Conservation (phyloP, 2,113 vertebrate genomes). For the Erpornis zantholeuca region DNA sequence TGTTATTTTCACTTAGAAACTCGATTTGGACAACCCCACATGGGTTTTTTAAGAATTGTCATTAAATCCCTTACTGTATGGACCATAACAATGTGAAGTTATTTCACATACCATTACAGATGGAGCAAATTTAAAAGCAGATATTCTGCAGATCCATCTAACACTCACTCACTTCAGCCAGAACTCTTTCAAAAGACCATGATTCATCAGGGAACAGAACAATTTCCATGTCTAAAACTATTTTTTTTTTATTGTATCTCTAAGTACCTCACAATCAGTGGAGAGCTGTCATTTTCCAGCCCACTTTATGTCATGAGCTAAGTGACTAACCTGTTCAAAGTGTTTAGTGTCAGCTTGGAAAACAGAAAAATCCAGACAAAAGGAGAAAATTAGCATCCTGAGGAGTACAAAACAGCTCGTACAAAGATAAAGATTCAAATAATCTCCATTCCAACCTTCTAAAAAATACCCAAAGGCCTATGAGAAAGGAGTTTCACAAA, state of each 20-base stretch:
- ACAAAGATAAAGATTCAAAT: background rate
- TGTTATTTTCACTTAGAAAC: background rate
- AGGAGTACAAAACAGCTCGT: background rate
- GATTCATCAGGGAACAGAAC: constrained; percentile 31
- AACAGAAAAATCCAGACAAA: background rate
- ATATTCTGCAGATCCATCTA: background rate
- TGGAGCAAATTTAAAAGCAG: background rate
- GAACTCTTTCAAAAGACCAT: background rate
- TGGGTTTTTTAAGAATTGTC: background rate
- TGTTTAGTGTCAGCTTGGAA: constrained; percentile 24
- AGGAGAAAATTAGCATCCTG: background rate
- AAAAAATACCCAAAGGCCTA: background rate
- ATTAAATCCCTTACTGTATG: background rate
- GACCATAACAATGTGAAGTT: background rate
- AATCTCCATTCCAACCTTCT: background rate
- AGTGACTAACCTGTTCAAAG: constrained; percentile 35
- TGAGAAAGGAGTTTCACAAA: background rate
- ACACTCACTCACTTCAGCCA: background rate
- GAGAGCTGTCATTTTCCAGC: constrained; percentile 38
- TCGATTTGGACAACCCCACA: background rate
- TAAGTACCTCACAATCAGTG: constrained; percentile 27
- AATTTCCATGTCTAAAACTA: constrained; percentile 1
- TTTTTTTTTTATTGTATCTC: background rate
- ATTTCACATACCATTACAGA: background rate
- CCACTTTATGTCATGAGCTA: constrained; percentile 26